A percentile compares a stretch with the other conserved stretches of the same genome.
These are phyloP conservation scores for Nomia melanderi DNA, from an alignment of 1,140 invertebrate genomes.

Conservation along the genomic window DNA sequence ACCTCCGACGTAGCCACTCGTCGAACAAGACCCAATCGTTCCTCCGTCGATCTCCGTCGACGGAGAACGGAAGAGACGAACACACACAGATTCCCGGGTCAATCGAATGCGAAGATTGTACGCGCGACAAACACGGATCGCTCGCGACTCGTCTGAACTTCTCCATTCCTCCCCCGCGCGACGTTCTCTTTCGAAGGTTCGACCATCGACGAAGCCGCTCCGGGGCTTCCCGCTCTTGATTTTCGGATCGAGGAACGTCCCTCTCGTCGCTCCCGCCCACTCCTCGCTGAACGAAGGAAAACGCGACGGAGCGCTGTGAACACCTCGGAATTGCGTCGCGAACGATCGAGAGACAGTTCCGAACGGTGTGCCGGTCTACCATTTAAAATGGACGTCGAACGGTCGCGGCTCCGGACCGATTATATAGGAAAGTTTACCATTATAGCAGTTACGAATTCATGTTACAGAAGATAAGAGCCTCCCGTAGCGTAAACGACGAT, in stretches of 20 bases:
- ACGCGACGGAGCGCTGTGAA: too few relatives aligned
- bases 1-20: constrained; percentile 69
- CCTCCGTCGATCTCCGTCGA: constrained; percentile 12
- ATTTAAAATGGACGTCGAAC: constrained; percentile 26
- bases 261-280: too few relatives aligned
- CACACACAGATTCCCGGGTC: background rate
- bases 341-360: background rate
- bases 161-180: background rate
- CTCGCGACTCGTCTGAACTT: constrained; percentile 37
- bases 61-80: too few relatives aligned
- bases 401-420: constrained; percentile 43
- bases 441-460: constrained; percentile 70
- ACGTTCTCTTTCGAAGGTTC: too few relatives aligned
- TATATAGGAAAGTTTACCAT: constrained; percentile 54
- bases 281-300: too few relatives aligned
- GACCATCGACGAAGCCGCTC: too few relatives aligned
- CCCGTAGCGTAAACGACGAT: constrained; percentile 69
- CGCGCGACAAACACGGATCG: background rate
- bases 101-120: background rate
- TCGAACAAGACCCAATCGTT: constrained; percentile 10
- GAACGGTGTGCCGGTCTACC: constrained; percentile 11
- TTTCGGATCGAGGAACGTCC: too few relatives aligned
- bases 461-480: constrained; percentile 74
- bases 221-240: too few relatives aligned
- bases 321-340: too few relatives aligned